Evolutionary conservation across 2,888 invertebrate genomes (phyloP).

Genomic region (Caenorhabditis japonica): DNA sequence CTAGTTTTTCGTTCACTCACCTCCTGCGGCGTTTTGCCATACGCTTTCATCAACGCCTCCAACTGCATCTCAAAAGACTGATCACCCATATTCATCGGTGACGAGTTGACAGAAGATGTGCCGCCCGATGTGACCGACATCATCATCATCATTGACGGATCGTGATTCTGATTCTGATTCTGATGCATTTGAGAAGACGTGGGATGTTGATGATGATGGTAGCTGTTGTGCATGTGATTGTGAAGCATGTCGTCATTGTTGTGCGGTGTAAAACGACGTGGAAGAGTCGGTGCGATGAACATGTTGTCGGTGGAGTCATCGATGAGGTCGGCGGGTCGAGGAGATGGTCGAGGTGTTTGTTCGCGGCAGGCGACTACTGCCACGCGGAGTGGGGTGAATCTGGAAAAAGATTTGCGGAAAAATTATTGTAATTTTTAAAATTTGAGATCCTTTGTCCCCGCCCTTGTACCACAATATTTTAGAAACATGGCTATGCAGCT

Average conservation of each 20-base stretch:
- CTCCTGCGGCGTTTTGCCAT: constrained; percentile 57
- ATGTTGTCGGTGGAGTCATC: constrained; percentile 5
- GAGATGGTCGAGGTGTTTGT: constrained; percentile 27
- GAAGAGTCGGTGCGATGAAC: constrained; percentile 10
- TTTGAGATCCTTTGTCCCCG: no score
- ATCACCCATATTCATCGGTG: constrained; percentile 1
- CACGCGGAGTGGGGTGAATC: constrained; percentile 74
- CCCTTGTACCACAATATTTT: no score
- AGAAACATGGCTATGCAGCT: no score
- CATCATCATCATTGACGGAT: constrained; percentile 13
- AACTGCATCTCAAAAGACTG: constrained; percentile 52
- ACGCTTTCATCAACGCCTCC: constrained; percentile 56
- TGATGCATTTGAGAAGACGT: not conserved
- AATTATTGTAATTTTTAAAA: no score
- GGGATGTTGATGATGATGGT: no score
- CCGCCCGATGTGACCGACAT: constrained; percentile 7
- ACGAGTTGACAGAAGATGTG: constrained; percentile 2
- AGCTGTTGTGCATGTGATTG: not conserved
- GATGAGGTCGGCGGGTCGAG: constrained; percentile 31
- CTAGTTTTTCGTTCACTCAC: constrained; percentile 17
- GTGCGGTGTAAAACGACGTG: constrained; percentile 6
- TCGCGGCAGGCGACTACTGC: constrained; percentile 73
- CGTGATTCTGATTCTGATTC: constrained; percentile 24
- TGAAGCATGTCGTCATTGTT: no score
- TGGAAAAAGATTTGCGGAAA: no score